These are phyloP conservation scores for Diogma glabrata DNA, from an alignment of 2,888 invertebrate genomes.

Conservation along the genomic window DNA sequence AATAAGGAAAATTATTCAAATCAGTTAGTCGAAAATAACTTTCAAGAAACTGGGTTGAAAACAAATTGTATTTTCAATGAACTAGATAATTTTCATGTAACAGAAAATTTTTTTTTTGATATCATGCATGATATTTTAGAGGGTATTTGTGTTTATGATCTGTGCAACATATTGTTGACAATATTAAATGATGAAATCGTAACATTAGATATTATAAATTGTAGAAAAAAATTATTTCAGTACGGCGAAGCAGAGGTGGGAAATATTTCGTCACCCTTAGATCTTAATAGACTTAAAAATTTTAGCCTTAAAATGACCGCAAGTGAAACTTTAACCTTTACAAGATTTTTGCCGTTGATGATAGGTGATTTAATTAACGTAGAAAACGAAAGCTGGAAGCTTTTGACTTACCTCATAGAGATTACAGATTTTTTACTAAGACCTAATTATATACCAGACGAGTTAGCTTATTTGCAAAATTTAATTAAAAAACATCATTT, in stretches of 20 bases:
- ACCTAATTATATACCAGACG: conserved; percentile 12
- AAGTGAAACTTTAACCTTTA: conserved; percentile 17
- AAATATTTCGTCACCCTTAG: conserved; percentile 13
- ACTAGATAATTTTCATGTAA: conserved; percentile 17
- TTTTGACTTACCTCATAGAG: conserved; percentile 12
- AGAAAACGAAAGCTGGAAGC: conserved; percentile 16
- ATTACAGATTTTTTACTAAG: conserved; percentile 15
- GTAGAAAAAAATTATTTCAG: no score
- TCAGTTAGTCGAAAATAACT: conserved; percentile 15
- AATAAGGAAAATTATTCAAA: conserved; percentile 17
- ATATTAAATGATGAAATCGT: no score
- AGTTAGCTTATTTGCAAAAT: conserved; percentile 12
- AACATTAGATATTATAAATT: no score
- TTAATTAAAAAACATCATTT: conserved; percentile 14
- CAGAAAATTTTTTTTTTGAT: conserved; percentile 19
- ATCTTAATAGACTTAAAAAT: conserved; percentile 14
- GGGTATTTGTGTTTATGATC: conserved; percentile 20
- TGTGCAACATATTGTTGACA: conserved; percentile 18
- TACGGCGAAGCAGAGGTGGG: conserved; percentile 15
- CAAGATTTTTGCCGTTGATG: conserved; percentile 17
- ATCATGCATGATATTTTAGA: conserved; percentile 23
- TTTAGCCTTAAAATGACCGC: conserved; percentile 20
- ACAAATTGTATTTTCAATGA: conserved; percentile 16
- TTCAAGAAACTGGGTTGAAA: conserved; percentile 18
- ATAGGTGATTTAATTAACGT: conserved; percentile 18